Evolutionary conservation across 2,797 vertebrate species (phyloP).

Genomic region (Taenioides sp.): DNA sequence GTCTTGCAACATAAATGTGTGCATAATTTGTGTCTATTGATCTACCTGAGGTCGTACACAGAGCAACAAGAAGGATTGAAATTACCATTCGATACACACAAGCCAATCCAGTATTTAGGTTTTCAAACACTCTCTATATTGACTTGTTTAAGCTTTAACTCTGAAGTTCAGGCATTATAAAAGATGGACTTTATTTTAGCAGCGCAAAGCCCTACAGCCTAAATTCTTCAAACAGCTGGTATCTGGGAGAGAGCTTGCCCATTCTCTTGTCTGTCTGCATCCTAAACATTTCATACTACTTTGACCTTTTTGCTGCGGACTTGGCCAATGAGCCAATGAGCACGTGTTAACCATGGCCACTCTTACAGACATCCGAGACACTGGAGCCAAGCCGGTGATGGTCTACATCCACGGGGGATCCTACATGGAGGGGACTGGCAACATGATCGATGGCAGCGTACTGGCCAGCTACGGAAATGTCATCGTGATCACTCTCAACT

Average conservation of each 20-base stretch:
- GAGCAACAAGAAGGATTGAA: background rate
- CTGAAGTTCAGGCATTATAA: background rate
- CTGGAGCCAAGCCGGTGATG: constrained; percentile 98
- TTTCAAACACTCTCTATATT: background rate
- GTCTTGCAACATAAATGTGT: no score
- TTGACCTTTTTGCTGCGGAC: constrained; percentile 57
- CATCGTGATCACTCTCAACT: constrained; percentile 99
- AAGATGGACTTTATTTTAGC: background rate
- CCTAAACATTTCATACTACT: constrained; percentile 50
- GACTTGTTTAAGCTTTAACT: background rate
- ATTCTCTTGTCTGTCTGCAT: constrained; percentile 65
- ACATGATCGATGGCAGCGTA: constrained; percentile 98
- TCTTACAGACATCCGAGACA: constrained; percentile 98
- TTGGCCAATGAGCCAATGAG: constrained; percentile 64
- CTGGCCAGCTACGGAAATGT: constrained; percentile 99
- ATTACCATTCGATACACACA: background rate
- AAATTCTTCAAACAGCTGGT: constrained; percentile 62
- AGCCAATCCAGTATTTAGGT: background rate
- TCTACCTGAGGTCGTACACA: no score
- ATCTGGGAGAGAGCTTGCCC: constrained; percentile 74
- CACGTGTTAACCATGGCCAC: constrained; percentile 82
- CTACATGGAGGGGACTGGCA: constrained; percentile 99
- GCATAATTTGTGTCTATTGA: no score
- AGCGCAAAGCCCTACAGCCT: constrained; percentile 26
- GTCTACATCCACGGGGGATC: constrained; percentile 98